Evolutionary conservation across 53 echinoderm and acorn worm genomes (phyloP), one percentile per base, ranked within the genome.

Genomic region (Stichopus horrens): DNA sequence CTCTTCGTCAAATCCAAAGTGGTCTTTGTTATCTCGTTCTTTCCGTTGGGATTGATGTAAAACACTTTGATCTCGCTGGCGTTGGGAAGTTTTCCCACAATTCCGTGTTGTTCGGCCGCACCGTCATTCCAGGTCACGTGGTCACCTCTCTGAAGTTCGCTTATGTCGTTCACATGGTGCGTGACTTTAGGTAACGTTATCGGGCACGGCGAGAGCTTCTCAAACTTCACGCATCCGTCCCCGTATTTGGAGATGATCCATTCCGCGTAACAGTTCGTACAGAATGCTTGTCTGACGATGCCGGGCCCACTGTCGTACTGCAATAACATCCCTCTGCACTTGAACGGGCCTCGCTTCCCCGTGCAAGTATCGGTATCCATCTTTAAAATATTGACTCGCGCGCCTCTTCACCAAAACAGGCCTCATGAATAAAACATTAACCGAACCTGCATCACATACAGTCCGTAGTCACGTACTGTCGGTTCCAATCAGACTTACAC

Each of bases 181-280:
- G 9, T 5, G 22, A 18, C 14, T 16, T 20, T 67, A 5, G 37
- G 52, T 37, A 85, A 18, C 5, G 85, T 37, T 51, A 53, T 63
- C 23, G 58, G 85, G 14, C 57, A 85, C 5, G 85, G 65, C 23
- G 71, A 52, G 7, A 22, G 63, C 58, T 53, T 85, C 20, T 85
- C 85, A 65, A 85, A 85, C 65, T 59, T 85, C 1, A 23, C 67
- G 52, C 65, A 51, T 5, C 85, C 85, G 4, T 85, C 66, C 6
- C 65, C 85, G 18, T 66, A 59, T 65, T 37, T 66, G 10, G 63
- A 19, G 6, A 85, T 68, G 7, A 66, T 52, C 85, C 85, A 85
- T 14, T 85, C 85, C 68, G 67, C 21, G 60, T 21, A 63, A 67
- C 85, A 85, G 14, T 66, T 85, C 52, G 85, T 85, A 65, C 85